A percentile compares a stretch with the other conserved stretches of the same genome.
phyloP scores from a whole-genome alignment of 2,797 vertebrate species.

The Lagorchestes hirsutus region DNA sequence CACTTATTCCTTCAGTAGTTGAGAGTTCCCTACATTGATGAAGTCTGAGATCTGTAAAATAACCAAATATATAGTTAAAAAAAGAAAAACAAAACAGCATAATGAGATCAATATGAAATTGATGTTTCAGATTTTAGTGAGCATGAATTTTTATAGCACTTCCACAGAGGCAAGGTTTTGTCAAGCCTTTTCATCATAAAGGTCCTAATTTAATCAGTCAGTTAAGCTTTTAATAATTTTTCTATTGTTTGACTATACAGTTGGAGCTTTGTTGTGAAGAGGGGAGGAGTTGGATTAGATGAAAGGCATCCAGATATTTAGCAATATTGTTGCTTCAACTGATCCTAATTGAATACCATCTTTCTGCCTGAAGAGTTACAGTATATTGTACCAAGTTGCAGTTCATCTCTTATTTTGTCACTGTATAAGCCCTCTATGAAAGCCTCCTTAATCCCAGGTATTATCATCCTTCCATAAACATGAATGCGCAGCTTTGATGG shows the following conservation, averaged over 20 bases:
- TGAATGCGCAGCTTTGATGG: neutral
- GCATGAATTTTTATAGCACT: neutral
- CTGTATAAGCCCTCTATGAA: neutral
- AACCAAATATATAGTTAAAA: neutral
- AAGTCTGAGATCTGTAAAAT: neutral
- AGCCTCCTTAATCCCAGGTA: neutral
- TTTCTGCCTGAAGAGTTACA: neutral
- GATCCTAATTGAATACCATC: neutral
- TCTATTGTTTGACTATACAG: neutral
- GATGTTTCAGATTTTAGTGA: neutral
- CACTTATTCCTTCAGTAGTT: neutral
- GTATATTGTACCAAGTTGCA: neutral
- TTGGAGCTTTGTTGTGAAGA: neutral
- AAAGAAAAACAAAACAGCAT: neutral
- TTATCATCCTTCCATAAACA: neutral
- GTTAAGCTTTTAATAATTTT: neutral
- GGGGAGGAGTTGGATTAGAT: neutral
- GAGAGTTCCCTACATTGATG: neutral
- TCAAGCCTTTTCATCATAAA: neutral
- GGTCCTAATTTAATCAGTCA: neutral
- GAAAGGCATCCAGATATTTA: neutral
- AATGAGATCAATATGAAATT: neutral
- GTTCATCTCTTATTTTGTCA: neutral
- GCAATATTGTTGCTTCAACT: neutral
- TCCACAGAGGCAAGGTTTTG: neutral